Evolutionary conservation across 2,888 invertebrate genomes (phyloP).

Genomic region (Drosophila hawaiiensis): DNA sequence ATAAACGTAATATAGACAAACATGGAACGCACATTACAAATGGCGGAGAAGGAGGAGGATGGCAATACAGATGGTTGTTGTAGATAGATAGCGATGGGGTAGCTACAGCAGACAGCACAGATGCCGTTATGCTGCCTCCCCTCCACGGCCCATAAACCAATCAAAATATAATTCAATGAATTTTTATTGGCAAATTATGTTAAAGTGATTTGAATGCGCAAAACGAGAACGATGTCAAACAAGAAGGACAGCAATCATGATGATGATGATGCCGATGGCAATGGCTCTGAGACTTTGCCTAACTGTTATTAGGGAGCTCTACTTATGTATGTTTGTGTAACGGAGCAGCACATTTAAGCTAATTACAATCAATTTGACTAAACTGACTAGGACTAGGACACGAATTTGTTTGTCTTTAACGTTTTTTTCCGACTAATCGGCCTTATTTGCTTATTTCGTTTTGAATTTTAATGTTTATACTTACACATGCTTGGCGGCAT

Average conservation of each 20-base stretch:
- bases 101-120: constrained; percentile 3
- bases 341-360: constrained; percentile 4
- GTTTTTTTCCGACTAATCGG: not conserved
- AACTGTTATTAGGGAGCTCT: not conserved
- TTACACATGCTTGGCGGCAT: not conserved
- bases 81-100: constrained; percentile 4
- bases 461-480: not conserved
- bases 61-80: constrained; percentile 1
- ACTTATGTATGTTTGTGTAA: not conserved
- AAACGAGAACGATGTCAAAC: constrained; percentile 34
- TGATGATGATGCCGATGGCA: constrained; percentile 16
- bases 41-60: not conserved
- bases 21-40: constrained; percentile 42
- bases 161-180: constrained; percentile 78
- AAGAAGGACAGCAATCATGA: constrained; percentile 32
- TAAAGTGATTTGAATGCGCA: constrained; percentile 75
- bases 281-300: not conserved
- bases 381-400: not conserved
- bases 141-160: constrained; percentile 64
- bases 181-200: constrained; percentile 78
- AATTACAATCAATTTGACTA: constrained; percentile 6
- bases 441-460: not conserved
- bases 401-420: not conserved
- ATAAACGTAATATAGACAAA: constrained; percentile 59
- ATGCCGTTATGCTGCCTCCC: constrained; percentile 6